phyloP scores from a whole-genome alignment of 2,113 vertebrate species.

The Spermophilus dauricus region DNA sequence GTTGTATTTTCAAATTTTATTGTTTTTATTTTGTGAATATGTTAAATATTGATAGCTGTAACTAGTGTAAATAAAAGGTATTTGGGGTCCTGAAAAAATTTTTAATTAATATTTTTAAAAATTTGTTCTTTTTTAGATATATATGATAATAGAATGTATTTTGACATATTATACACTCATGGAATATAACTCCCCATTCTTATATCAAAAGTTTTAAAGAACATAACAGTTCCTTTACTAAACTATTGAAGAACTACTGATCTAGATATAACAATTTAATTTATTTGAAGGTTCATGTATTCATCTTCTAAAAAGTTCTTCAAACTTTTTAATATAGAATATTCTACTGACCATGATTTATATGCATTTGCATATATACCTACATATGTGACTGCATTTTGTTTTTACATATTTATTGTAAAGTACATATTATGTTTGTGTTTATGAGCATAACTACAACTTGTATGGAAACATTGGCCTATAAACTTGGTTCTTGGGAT shows the following conservation, averaged over 20 bases:
- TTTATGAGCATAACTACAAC: not conserved
- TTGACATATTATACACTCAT: too few relatives aligned
- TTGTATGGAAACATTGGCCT: not conserved
- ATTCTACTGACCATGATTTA: not conserved
- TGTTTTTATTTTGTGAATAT: conserved; percentile 10
- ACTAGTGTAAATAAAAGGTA: not conserved
- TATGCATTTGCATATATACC: not conserved
- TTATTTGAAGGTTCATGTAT: not conserved
- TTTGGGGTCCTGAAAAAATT: not conserved
- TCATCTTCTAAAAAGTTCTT: not conserved
- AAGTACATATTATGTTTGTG: not conserved
- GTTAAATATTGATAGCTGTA: not conserved
- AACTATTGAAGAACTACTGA: not conserved
- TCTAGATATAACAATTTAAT: conserved; percentile 18
- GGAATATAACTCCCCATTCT: too few relatives aligned
- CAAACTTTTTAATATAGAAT: not conserved
- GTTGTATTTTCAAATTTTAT: not conserved
- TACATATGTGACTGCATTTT: not conserved
- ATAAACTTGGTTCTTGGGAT: not conserved
- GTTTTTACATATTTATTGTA: conserved; percentile 8
- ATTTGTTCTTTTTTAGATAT: too few relatives aligned
- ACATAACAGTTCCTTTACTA: not conserved
- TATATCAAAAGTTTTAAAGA: not conserved
- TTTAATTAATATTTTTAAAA: too few relatives aligned
- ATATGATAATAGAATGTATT: too few relatives aligned